Percentiles rank a stretch among this genome's conserved stretches.
These are phyloP conservation scores for Morelia viridis DNA, from an alignment of 2,797 vertebrate genomes.

Conservation along the genomic window DNA sequence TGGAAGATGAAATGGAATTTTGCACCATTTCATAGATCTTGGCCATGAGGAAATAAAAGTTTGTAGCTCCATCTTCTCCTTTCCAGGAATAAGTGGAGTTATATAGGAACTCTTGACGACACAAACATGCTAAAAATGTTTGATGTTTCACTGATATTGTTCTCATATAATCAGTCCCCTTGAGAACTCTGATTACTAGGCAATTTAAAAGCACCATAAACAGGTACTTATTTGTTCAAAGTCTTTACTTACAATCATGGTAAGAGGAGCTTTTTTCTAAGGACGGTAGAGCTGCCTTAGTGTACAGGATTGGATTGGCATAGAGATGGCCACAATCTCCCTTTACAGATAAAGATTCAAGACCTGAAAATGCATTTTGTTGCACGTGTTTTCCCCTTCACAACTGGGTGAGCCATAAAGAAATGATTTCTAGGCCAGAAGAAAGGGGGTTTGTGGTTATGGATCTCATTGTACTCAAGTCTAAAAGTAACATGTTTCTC, in stretches of 20 bases:
- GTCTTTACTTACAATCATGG: not conserved
- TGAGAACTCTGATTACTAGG: not conserved
- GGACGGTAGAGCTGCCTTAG: not conserved
- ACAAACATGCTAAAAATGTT: not conserved
- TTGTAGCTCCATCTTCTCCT: not conserved
- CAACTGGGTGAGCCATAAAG: not conserved
- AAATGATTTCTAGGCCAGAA: not conserved
- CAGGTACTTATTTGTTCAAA: not conserved
- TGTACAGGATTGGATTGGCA: not conserved
- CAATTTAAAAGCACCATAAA: not conserved
- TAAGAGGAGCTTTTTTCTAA: not conserved
- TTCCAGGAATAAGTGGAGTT: not conserved
- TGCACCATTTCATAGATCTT: not conserved
- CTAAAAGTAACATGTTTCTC: not conserved
- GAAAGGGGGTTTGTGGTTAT: not conserved
- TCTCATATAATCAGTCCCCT: not conserved
- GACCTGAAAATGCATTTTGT: not conserved
- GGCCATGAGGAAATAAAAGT: not conserved
- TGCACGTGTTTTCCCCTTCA: not conserved
- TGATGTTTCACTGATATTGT: not conserved
- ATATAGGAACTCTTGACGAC: not conserved
- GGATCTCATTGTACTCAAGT: not conserved
- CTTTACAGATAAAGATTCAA: not conserved
- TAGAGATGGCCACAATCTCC: not conserved
- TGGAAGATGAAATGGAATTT: not conserved